Evolutionary conservation across 35 echinoderm and acorn worm genomes (phyloP), one percentile per base, ranked within the genome.

Genomic region (Diadema setosum): DNA sequence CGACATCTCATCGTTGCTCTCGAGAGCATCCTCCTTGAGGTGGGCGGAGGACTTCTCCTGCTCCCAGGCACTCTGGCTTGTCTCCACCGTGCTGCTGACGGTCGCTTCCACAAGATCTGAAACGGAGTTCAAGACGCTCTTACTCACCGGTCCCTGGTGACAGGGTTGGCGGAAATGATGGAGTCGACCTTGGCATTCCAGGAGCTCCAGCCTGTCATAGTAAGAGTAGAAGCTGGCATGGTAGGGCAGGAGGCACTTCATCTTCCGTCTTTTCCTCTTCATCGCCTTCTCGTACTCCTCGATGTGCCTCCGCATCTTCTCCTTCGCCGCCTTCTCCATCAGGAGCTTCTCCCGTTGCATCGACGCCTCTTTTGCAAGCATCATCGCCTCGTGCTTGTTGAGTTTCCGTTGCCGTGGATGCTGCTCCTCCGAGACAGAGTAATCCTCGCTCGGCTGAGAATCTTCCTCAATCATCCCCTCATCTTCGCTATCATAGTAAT

Each of bases 201-300:
- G n/a, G n/a, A n/a, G n/a, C 20, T 80, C 57, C 17, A 24, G 69
- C 46, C 45, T 81, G 37, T 18, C 46, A 58, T 92, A 91, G 42
- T 87, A 91, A 0, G 57, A 40, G 75, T 80, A 95, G 39, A 73
- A 87, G 15, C 45, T 36, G 1, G 88, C 25, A 15, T 91, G 86
- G 16, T 65, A 63, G 0, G 93, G 88, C 16, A 91, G n/a, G 25
- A 87, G 60, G 37, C 46, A 69, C 29, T 57, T 82, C 15, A 60
- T 3, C 11, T 78, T 73, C 5, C 44, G 69, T 20, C 45, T 16
- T 49, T 83, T 82, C 17, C 21, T 83, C 31, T 82, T 36, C 74
- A 60, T 84, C 37, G 90, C 48, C 41, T 91, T 78, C 20, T 86
- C 89, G 27, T 91, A 95, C 16, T 80, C 46, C 12, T 95, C 89